Percentiles rank a stretch among this genome's conserved stretches.
phyloP scores from a whole-genome alignment of 2,113 vertebrate genomes.

The Diadophis punctatus region DNA sequence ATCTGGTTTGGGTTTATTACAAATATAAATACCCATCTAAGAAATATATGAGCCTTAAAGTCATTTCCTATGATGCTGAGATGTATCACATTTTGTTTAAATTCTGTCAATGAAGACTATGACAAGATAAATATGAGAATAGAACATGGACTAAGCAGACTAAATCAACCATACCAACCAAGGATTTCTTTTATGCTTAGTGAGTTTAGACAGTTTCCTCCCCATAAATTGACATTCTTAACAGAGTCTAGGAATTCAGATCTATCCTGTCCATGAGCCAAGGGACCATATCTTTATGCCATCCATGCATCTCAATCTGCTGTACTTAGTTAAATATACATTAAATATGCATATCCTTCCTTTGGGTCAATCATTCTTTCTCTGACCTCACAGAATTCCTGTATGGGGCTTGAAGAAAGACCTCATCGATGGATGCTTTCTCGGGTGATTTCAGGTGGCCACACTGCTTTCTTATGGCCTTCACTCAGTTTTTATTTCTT shows the following conservation, averaged over 20 bases:
- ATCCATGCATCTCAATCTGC: background rate
- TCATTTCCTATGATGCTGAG: background rate
- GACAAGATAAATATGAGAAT: background rate
- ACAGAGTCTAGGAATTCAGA: background rate
- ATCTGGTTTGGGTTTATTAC: background rate
- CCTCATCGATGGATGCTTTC: background rate
- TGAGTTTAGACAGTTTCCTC: background rate
- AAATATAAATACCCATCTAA: background rate
- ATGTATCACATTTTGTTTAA: background rate
- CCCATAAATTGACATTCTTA: background rate
- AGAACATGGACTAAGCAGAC: background rate
- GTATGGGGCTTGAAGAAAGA: background rate
- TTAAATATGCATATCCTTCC: background rate
- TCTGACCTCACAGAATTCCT: background rate
- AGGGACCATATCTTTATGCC: background rate
- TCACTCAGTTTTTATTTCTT: background rate
- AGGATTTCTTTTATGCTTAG: background rate
- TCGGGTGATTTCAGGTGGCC: background rate
- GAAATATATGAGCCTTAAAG: background rate
- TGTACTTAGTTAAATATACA: background rate
- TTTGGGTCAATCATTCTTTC: background rate
- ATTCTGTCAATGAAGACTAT: background rate
- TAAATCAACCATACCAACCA: background rate
- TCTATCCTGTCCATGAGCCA: background rate
- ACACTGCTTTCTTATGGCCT: background rate